These are phyloP conservation scores for Synergus umbraculus DNA, from an alignment of 2,888 invertebrate genomes.

Conservation along the genomic window DNA sequence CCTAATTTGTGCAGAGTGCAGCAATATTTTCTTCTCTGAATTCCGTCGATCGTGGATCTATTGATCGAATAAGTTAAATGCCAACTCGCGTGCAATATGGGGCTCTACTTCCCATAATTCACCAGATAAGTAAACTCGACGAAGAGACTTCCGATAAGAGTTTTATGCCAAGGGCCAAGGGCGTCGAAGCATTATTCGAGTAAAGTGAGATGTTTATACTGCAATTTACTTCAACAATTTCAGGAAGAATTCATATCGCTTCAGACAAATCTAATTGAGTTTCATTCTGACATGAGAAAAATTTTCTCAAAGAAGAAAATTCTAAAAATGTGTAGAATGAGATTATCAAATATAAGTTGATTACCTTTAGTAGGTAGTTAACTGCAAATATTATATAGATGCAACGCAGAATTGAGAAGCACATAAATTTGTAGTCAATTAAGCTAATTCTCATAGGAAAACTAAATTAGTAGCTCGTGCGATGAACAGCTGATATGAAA, in stretches of 20 bases:
- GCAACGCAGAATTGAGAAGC: neutral
- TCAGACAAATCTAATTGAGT: neutral
- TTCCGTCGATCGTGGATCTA: conserved; percentile 41
- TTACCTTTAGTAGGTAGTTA: conserved; percentile 14
- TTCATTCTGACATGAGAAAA: neutral
- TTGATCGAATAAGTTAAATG: conserved; percentile 48
- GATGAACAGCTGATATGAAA: conserved; percentile 29
- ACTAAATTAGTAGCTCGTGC: conserved; percentile 12
- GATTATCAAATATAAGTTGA: neutral
- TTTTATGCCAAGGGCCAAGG: conserved; percentile 28
- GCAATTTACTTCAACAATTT: neutral
- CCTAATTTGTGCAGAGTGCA: conserved; percentile 17
- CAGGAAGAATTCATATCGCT: neutral
- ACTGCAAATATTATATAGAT: conserved; percentile 10
- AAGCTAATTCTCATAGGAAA: conserved; percentile 5
- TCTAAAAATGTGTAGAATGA: neutral
- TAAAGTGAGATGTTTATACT: neutral
- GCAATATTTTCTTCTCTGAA: neutral
- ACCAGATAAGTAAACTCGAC: conserved; percentile 38
- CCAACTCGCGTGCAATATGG: conserved; percentile 46
- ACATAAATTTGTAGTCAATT: conserved; percentile 15
- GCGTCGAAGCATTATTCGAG: neutral
- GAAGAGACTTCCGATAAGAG: conserved; percentile 9
- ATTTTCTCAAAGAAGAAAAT: neutral
- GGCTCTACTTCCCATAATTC: conserved; percentile 44